A percentile compares a stretch with the other conserved stretches of the same genome.
These are phyloP conservation scores for Thinocorus orbignyianus DNA, from an alignment of 2,113 vertebrate genomes.

Conservation along the genomic window DNA sequence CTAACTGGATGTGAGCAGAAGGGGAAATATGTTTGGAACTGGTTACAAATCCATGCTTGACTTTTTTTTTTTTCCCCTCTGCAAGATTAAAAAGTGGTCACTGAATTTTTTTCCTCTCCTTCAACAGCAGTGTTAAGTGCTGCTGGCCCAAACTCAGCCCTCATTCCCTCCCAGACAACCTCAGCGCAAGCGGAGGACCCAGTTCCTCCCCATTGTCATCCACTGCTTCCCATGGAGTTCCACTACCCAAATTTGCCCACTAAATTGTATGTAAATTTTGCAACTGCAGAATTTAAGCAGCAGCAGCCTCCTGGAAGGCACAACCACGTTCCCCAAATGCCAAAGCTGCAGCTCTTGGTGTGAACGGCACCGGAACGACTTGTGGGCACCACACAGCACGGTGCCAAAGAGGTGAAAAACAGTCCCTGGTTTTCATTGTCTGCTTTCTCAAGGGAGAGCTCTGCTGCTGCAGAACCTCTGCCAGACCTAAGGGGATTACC, in stretches of 20 bases:
- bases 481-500: background rate
- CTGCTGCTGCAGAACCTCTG: background rate
- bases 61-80: rapidly evolving
- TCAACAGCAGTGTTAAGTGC: background rate
- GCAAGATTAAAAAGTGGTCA: background rate
- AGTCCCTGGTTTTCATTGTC: background rate
- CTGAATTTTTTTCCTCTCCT: background rate
- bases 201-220: background rate
- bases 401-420: background rate
- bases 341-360: constrained; percentile 1
- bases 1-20: background rate
- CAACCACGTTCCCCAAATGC: background rate
- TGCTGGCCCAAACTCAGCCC: background rate
- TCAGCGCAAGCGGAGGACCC: background rate
- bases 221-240: background rate
- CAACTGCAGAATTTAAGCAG: background rate
- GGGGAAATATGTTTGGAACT: background rate
- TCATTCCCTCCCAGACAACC: background rate
- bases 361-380: background rate
- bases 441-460: background rate
- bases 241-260: background rate
- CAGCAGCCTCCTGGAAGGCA: background rate
- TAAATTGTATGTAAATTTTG: background rate
- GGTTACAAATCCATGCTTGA: background rate
- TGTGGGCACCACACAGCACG: background rate